Base-by-base conservation (phyloP, 2,797 vertebrate species). In the Euphonia xanthogaster region DNA sequence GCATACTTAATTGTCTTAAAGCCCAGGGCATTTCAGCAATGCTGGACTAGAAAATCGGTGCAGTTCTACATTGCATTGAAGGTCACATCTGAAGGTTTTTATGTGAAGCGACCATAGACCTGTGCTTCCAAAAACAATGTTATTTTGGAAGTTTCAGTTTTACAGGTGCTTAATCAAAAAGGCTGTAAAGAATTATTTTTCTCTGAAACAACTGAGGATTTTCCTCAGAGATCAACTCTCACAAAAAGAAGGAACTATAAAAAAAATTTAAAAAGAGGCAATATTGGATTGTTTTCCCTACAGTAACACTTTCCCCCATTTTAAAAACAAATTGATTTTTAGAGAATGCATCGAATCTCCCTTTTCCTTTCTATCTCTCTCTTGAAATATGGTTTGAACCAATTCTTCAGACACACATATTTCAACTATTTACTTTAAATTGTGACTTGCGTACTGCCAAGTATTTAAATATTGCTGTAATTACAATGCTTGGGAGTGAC, bases 361-460 rank as follows among this genome's bases (percentile, higher is more conserved):
- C 44, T 65, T 57, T 81, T 81, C 10, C 4, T 55, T 75, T 70
- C 19, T 70, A 21, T 25, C 9, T 54, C n/a, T 74, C 5, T 60
- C 60, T 67, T 63, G 31, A 60, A 93, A 84, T 37, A 86, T 7
- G 9, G 6, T n/a, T 93, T 61, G 33, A 85, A 50, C 8, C 50
- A 67, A 63, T 63, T 70, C 30, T 88, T 91, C 53, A 86, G 67
- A 86, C 23, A 48, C 16, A 14, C 9, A 10, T 28, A 60, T 76
- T 88, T 90, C 79, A 83, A 66, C n/a, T 68, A 71, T 89, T 93
- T 88, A 81, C 27, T 96, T 94, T 71, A 80, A 87, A 77, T 51
- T 50, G 16, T 77, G 27, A 85, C 89, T 87, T 76, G 50, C 61
- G 54, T 75, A 62, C 45, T 87, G n/a, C 7, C 22, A 47, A 61